Percentiles rank a stretch among this genome's conserved stretches.
phyloP scores from a whole-genome alignment of 2,113 vertebrate genomes.

The Mugil cephalus region DNA sequence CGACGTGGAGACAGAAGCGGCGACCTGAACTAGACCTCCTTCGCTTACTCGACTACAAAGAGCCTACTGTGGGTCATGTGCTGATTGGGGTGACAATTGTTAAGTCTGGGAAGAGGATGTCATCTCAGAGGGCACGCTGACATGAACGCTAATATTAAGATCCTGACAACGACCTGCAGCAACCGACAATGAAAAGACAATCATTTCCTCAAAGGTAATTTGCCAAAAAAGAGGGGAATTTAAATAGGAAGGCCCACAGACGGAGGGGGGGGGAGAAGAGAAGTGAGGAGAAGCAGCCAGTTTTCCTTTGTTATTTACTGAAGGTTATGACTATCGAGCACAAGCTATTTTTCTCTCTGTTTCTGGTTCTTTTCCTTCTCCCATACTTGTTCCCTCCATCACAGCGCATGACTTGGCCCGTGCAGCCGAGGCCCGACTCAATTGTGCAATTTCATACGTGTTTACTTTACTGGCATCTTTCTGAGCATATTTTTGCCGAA shows the following conservation, averaged over 20 bases:
- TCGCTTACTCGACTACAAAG: conserved; percentile 60
- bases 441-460: conserved; percentile 83
- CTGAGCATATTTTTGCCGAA: conserved; percentile 68
- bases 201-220: conserved; percentile 39
- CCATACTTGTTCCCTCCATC: conserved; percentile 68
- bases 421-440: conserved; percentile 62
- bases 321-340: conserved; percentile 40
- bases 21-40: conserved; percentile 54
- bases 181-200: conserved; percentile 22
- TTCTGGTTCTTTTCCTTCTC: conserved; percentile 52
- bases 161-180: conserved; percentile 46
- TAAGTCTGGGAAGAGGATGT: conserved; percentile 56
- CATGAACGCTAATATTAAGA: conserved; percentile 53
- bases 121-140: conserved; percentile 53
- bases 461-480: conserved; percentile 83
- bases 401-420: conserved; percentile 73
- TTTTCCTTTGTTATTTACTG: conserved; percentile 62
- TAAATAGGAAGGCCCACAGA: conserved; percentile 11
- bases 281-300: conserved; percentile 22
- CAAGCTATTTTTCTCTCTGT: conserved; percentile 49
- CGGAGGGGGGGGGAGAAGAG: not conserved
- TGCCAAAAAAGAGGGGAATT: conserved; percentile 8
- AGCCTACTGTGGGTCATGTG: conserved; percentile 61
- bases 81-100: conserved; percentile 70
- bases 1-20: conserved; percentile 50